Percentiles rank a stretch among this genome's conserved stretches.
Evolutionary conservation across 2,888 invertebrate genomes (phyloP).

Genomic region (Oeneis ivallda): DNA sequence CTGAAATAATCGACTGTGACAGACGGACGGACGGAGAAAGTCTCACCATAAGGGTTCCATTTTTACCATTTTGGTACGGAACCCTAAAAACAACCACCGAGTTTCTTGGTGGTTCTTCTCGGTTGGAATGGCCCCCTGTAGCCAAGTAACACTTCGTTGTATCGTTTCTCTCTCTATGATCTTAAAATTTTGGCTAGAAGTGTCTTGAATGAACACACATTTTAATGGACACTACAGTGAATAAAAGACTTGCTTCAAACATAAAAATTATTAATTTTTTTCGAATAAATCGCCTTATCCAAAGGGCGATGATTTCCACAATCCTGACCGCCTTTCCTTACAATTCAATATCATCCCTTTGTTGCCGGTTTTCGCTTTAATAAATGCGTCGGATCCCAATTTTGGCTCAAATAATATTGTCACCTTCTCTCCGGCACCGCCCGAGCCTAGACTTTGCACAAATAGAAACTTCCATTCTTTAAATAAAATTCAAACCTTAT

Average conservation of each 20-base stretch:
- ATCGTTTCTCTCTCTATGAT: too few species aligned
- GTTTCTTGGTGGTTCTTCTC: too few species aligned
- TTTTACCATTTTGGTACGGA: too few species aligned
- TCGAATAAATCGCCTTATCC: constrained; percentile 47
- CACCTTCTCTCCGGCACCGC: constrained; percentile 54
- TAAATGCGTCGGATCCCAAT: constrained; percentile 75
- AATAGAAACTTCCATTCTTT: neutral
- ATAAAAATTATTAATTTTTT: neutral
- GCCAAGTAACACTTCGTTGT: too few species aligned
- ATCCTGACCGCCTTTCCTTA: constrained; percentile 58
- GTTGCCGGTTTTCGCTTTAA: constrained; percentile 79
- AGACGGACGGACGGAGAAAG: too few species aligned
- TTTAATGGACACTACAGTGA: too few species aligned
- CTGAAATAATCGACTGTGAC: too few species aligned
- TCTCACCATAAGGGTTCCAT: too few species aligned
- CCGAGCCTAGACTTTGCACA: neutral
- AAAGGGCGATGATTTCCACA: constrained; percentile 33
- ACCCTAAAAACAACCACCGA: too few species aligned
- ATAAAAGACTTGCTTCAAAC: neutral
- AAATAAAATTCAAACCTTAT: neutral
- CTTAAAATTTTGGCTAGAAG: too few species aligned
- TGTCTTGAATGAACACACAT: too few species aligned
- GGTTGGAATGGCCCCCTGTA: too few species aligned
- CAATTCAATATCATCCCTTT: constrained; percentile 81
- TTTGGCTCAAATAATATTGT: constrained; percentile 77